Evolutionary conservation across 2,113 vertebrate species (phyloP), one percentile per base, ranked within the genome.

Genomic region (Pedetes capensis): DNA sequence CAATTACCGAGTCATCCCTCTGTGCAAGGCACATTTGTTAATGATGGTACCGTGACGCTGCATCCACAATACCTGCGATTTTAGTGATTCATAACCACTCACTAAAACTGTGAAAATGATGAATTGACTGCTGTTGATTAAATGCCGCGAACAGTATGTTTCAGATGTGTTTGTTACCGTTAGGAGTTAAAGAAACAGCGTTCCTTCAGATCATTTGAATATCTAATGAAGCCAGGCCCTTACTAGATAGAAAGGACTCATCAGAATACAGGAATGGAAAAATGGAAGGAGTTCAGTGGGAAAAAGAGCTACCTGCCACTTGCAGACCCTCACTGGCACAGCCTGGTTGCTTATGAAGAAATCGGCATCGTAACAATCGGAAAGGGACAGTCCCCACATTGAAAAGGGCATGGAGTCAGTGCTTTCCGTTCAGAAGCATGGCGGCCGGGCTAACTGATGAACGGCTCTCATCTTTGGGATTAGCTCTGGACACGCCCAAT

Each of bases 1-100:
- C 98, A 98, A 99, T 99, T 99, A 99, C 98, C 97, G 97, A 98
- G 98, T 98, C 98, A 98, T 98, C 98, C 98, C 98, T 98, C 98
- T 98, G 98, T 97, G 98, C 98, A 94, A 97, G 93, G 97, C 89
- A 97, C 97, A 98, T 98, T 98, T 98, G 98, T 98, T 98, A 98
- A 98, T 98, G 98, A 98, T 97, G 97, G 98, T 92, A 98, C 98
- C 98, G 96, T 98, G 97, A 95, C 81, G 20, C 98, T 97, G 98
- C 97, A 86, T 97, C 98, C 98, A 98, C 98, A 98, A 98, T 98
- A 98, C 98, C 98, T 98, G 98, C 97, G 98, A 98, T 98, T 98
- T 98, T 97, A 96, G 98, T 99, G 98, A 99, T 98, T 98, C 98
- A 98, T 98, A 98, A 98, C 98, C 97, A 88, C 98, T 98, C 98